phyloP scores from a whole-genome alignment of 35 echinoderm and acorn worm genomes.

The Apostichopus parvimensis region DNA sequence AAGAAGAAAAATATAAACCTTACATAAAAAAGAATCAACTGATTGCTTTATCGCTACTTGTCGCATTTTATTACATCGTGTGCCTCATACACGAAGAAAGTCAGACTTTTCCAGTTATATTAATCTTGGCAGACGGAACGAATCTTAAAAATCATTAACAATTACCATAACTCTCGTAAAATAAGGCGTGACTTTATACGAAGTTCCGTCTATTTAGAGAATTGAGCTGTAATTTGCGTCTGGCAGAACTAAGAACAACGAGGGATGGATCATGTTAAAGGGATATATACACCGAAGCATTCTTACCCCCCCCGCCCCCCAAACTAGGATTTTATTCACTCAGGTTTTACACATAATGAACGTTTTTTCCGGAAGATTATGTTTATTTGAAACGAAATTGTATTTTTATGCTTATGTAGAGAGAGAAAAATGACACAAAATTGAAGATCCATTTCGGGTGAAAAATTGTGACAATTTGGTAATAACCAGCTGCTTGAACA shows the following conservation, averaged over 20 bases:
- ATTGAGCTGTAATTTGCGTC: not conserved
- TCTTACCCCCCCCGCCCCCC: too few species aligned
- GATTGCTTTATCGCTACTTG: not conserved
- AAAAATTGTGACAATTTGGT: too few species aligned
- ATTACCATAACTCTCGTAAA: not conserved
- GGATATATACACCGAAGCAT: not conserved
- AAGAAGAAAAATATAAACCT: not conserved
- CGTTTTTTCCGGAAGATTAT: too few species aligned
- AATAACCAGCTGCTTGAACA: too few species aligned
- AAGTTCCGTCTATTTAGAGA: not conserved
- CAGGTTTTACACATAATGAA: too few species aligned
- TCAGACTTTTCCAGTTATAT: not conserved
- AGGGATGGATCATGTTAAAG: not conserved
- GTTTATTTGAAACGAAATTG: too few species aligned
- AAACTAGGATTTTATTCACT: too few species aligned
- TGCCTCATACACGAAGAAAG: not conserved
- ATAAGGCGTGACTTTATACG: conserved; percentile 2
- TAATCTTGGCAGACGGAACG: conserved; percentile 11
- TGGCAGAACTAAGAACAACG: too few species aligned
- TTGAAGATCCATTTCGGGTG: too few species aligned
- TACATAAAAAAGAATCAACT: not conserved
- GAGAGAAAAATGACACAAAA: too few species aligned
- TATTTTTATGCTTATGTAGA: too few species aligned
- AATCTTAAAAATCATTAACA: not conserved
- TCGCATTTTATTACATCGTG: not conserved